Evolutionary conservation across 2,113 vertebrate genomes (phyloP).

Genomic region (Oncorhynchus keta): DNA sequence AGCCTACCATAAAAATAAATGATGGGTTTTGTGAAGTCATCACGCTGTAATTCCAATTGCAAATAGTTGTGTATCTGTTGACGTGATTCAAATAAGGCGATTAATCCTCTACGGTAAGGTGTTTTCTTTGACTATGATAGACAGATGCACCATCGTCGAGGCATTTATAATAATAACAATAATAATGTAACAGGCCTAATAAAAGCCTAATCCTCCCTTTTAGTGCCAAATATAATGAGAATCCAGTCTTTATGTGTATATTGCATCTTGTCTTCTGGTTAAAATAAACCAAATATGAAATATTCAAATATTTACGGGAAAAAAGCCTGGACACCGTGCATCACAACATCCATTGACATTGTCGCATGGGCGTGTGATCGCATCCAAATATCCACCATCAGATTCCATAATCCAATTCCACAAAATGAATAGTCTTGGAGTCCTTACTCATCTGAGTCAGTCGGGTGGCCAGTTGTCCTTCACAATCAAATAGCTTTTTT

Average conservation of each 20-base stretch:
- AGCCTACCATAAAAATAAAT: neutral
- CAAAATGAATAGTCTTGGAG: conserved; percentile 27
- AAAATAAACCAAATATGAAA: conserved; percentile 37
- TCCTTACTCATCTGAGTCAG: conserved; percentile 28
- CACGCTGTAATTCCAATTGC: conserved; percentile 6
- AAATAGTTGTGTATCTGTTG: conserved; percentile 27
- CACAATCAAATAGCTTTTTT: conserved; percentile 28
- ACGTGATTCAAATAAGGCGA: conserved; percentile 30
- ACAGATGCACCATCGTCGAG: conserved; percentile 28
- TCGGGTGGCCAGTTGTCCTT: conserved; percentile 36
- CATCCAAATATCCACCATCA: conserved; percentile 51
- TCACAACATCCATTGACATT: conserved; percentile 62
- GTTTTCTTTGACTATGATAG: conserved; percentile 29
- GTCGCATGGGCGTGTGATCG: conserved; percentile 70
- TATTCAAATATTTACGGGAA: conserved; percentile 38
- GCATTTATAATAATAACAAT: conserved; percentile 16
- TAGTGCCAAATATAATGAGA: neutral
- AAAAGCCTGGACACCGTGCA: conserved; percentile 57
- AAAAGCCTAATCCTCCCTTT: neutral
- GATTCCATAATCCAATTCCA: conserved; percentile 29
- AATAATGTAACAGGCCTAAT: neutral
- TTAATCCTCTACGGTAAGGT: conserved; percentile 36
- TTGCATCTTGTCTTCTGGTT: neutral
- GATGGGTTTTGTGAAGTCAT: conserved; percentile 26
- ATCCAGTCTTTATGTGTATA: neutral